Evolutionary conservation across 2,888 invertebrate species (phyloP).

Genomic region (Polyommatus icarus): DNA sequence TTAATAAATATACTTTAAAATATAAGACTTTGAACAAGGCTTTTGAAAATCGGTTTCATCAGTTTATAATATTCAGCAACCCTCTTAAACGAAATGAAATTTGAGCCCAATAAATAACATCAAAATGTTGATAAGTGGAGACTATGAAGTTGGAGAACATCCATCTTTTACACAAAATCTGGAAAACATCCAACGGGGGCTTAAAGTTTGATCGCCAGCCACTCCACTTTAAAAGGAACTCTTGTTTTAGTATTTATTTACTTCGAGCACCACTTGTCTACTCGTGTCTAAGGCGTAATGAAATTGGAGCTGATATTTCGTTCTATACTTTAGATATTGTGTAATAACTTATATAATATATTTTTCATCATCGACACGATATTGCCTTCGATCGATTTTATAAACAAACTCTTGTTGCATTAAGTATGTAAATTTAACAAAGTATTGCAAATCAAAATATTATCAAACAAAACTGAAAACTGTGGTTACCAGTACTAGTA

Average conservation of each 20-base stretch:
- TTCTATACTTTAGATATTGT: background rate
- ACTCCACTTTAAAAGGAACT: slow-evolving; percentile 27
- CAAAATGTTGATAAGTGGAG: slow-evolving; percentile 21
- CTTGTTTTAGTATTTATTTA: slow-evolving; percentile 26
- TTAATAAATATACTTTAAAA: too few species aligned
- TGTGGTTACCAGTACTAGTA: too few species aligned
- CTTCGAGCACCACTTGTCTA: slow-evolving; percentile 8
- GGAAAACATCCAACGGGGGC: slow-evolving; percentile 28
- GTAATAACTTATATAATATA: too few species aligned
- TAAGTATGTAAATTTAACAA: too few species aligned
- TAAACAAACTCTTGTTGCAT: too few species aligned
- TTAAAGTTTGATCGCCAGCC: slow-evolving; percentile 26
- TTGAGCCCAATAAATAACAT: slow-evolving; percentile 28
- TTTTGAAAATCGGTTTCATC: background rate
- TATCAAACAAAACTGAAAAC: too few species aligned
- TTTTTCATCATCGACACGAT: too few species aligned
- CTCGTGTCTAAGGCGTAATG: background rate
- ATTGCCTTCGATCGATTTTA: too few species aligned
- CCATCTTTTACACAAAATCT: slow-evolving; percentile 15
- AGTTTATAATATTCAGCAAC: background rate
- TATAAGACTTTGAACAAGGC: too few species aligned
- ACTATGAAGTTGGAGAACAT: slow-evolving; percentile 27
- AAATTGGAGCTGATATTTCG: background rate
- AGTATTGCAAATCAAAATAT: too few species aligned
- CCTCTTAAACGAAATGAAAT: background rate